These are phyloP conservation scores for Otis tarda DNA, from an alignment of 2,113 vertebrate genomes.

Conservation along the genomic window DNA sequence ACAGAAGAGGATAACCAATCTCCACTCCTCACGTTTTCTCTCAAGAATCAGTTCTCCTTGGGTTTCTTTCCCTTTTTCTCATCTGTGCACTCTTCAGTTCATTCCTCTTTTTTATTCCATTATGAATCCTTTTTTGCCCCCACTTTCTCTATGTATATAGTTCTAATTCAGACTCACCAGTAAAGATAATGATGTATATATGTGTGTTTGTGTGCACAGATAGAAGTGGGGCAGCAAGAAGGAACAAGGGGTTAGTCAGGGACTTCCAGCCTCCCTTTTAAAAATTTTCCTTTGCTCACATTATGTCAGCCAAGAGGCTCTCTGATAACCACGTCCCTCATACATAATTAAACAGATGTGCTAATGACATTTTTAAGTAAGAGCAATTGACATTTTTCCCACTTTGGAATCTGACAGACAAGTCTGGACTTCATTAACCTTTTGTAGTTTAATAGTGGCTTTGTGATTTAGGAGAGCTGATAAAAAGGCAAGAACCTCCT, in stretches of 20 bases:
- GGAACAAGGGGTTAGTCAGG: background rate
- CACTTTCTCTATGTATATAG: background rate
- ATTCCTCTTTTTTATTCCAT: background rate
- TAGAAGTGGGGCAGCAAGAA: background rate
- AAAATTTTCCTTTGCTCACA: background rate
- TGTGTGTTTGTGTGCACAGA: accelerated
- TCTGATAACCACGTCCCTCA: background rate
- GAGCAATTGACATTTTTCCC: conserved; percentile 59
- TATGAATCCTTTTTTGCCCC: background rate
- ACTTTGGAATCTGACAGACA: conserved; percentile 37
- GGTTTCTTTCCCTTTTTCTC: background rate
- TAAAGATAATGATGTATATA: no score
- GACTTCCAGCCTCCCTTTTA: background rate
- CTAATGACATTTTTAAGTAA: conserved; percentile 64
- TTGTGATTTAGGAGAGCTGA: conserved; percentile 22
- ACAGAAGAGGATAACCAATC: background rate
- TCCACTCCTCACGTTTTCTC: background rate
- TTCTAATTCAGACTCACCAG: background rate
- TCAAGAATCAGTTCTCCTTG: background rate
- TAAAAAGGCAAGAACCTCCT: background rate
- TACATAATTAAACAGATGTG: conserved; percentile 31
- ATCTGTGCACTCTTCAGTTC: background rate
- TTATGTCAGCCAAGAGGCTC: background rate
- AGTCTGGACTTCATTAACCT: conserved; percentile 61
- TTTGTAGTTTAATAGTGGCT: conserved; percentile 16